phyloP scores from a whole-genome alignment of 2,888 invertebrate species.

The Phaedon cochleariae region DNA sequence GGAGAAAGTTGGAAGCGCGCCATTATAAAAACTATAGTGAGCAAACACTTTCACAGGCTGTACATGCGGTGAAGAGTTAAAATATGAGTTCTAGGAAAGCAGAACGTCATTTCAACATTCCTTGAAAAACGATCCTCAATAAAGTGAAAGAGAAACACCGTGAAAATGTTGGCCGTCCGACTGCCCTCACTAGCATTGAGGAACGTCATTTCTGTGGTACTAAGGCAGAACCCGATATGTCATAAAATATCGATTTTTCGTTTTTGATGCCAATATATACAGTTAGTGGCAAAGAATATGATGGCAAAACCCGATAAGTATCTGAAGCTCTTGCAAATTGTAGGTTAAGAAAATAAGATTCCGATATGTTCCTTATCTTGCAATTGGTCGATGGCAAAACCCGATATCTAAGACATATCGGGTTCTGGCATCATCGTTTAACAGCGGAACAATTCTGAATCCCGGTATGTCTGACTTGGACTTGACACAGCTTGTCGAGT shows the following conservation, averaged over 20 bases:
- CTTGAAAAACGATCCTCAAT: too few species aligned
- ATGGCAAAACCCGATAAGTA: background rate
- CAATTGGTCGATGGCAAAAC: slow-evolving; percentile 7
- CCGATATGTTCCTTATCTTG: slow-evolving; percentile 2
- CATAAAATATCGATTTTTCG: slow-evolving; percentile 10
- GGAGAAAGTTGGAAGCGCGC: too few species aligned
- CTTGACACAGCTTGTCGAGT: background rate
- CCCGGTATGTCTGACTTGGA: background rate
- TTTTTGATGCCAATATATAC: slow-evolving; percentile 14
- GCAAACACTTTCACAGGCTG: too few species aligned
- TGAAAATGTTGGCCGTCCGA: too few species aligned
- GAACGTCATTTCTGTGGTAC: slow-evolving; percentile 9
- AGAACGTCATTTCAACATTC: too few species aligned
- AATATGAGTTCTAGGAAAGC: too few species aligned
- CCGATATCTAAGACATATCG: slow-evolving; percentile 10
- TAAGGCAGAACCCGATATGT: slow-evolving; percentile 19
- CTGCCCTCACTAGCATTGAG: background rate
- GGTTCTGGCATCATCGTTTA: slow-evolving; percentile 1
- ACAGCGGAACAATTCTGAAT: background rate
- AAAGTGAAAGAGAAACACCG: too few species aligned
- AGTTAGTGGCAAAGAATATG: slow-evolving; percentile 7
- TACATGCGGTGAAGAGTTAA: too few species aligned
- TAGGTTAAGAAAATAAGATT: background rate
- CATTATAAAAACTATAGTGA: too few species aligned
- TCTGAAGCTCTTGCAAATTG: slow-evolving; percentile 4